phyloP scores from a whole-genome alignment of 2,888 invertebrate species.

The Lottia gigantea region DNA sequence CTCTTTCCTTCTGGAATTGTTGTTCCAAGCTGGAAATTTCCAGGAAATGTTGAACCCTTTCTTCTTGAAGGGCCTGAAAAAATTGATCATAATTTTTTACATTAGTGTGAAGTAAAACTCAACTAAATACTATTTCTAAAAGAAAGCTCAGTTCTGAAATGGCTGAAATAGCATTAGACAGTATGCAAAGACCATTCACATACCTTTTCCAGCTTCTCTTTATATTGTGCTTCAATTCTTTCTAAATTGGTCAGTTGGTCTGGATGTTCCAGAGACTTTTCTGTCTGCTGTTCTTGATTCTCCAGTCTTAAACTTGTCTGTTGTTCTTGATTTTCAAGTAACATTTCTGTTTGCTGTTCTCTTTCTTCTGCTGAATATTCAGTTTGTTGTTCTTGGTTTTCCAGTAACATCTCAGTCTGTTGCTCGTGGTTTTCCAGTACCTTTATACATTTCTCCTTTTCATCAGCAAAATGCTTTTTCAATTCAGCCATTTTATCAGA shows the following conservation, averaged over 20 bases:
- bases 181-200: neutral
- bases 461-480: slow-evolving; percentile 30
- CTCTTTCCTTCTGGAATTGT: slow-evolving; percentile 49
- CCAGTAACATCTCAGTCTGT: slow-evolving; percentile 5
- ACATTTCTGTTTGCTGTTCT: slow-evolving; percentile 16
- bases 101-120: too few relatives aligned
- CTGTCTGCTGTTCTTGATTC: slow-evolving; percentile 20
- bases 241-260: neutral
- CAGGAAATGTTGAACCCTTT: slow-evolving; percentile 78
- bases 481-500: slow-evolving; percentile 26
- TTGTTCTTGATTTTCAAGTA: slow-evolving; percentile 6
- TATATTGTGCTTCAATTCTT: neutral
- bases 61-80: slow-evolving; percentile 33
- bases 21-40: slow-evolving; percentile 78
- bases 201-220: slow-evolving; percentile 16
- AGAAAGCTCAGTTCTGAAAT: neutral
- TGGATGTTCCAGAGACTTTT: neutral
- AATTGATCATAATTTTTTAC: too few relatives aligned
- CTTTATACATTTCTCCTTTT: slow-evolving; percentile 21
- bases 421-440: slow-evolving; percentile 15
- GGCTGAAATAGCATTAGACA: slow-evolving; percentile 13
- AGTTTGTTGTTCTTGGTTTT: slow-evolving; percentile 5
- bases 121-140: too few relatives aligned
- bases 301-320: neutral
- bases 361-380: too few relatives aligned